Evolutionary conservation across 2,113 vertebrate species (phyloP).

Genomic region (Butorides virescens): DNA sequence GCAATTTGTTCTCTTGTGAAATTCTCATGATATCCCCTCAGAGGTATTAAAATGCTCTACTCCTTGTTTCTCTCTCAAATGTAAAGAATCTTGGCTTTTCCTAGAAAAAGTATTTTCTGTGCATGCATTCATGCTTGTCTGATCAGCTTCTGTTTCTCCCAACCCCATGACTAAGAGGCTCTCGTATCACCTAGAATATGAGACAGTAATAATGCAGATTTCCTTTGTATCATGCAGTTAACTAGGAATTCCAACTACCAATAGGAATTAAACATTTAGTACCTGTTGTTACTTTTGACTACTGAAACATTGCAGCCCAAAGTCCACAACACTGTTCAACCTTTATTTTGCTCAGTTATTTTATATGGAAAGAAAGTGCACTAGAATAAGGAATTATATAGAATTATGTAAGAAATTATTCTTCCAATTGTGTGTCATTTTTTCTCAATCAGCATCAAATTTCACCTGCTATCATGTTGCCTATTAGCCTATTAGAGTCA

Average conservation of each 20-base stretch:
- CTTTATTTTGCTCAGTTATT: neutral
- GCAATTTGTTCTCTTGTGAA: neutral
- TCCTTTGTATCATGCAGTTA: neutral
- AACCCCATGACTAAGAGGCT: neutral
- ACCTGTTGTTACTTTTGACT: neutral
- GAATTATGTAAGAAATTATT: neutral
- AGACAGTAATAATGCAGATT: neutral
- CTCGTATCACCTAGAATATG: neutral
- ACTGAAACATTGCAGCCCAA: neutral
- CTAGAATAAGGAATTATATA: neutral
- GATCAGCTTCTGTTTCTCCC: neutral
- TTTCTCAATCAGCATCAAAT: neutral
- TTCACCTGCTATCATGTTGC: neutral
- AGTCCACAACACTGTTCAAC: neutral
- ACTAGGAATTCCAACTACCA: neutral
- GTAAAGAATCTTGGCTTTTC: neutral
- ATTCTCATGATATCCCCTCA: neutral
- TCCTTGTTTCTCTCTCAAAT: neutral
- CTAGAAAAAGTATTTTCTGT: neutral
- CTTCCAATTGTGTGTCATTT: rapidly evolving
- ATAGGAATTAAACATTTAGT: neutral
- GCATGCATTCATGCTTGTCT: neutral
- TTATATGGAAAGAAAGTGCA: neutral
- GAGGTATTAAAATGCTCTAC: neutral
- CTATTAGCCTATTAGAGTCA: neutral